Conservation (phyloP, 2,113 vertebrate genomes). For the Taurulus bubalis region DNA sequence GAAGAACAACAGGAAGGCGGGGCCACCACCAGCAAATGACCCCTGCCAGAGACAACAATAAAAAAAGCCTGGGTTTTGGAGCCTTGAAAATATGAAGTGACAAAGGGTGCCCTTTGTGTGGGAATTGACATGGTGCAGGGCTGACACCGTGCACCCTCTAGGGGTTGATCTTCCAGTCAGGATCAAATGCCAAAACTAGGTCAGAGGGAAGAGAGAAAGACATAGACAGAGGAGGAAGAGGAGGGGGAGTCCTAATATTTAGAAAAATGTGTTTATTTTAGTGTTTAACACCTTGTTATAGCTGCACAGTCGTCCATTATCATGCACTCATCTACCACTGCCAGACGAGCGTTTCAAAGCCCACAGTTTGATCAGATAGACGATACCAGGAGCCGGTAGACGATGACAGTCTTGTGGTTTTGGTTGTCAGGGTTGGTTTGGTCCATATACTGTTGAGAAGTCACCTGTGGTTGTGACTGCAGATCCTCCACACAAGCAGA, state of each 20-base stretch:
- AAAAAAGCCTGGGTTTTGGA: constrained; percentile 72
- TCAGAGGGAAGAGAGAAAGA: constrained; percentile 68
- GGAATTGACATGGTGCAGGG: constrained; percentile 80
- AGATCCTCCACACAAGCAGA: constrained; percentile 25
- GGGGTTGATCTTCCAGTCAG: constrained; percentile 85
- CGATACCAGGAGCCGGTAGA: constrained; percentile 16
- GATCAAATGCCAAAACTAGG: constrained; percentile 87
- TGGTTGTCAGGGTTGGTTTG: constrained; percentile 37
- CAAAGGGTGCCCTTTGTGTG: constrained; percentile 84
- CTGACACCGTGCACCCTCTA: constrained; percentile 84
- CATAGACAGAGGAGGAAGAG: neutral
- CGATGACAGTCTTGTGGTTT: constrained; percentile 29
- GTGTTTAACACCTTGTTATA: constrained; percentile 22
- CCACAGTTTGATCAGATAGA: constrained; percentile 8
- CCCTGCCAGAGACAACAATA: constrained; percentile 73
- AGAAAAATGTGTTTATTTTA: constrained; percentile 31
- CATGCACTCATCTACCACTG: constrained; percentile 15
- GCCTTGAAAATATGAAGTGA: constrained; percentile 85
- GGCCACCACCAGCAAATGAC: constrained; percentile 71
- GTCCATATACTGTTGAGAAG: constrained; percentile 12
- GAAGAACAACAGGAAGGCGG: constrained; percentile 46
- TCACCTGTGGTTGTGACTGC: constrained; percentile 60
- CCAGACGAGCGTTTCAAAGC: neutral
- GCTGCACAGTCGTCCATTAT: constrained; percentile 5
- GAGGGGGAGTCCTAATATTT: constrained; percentile 22